phyloP scores from a whole-genome alignment of 2,797 vertebrate genomes.

The Gambusia yucatana region DNA sequence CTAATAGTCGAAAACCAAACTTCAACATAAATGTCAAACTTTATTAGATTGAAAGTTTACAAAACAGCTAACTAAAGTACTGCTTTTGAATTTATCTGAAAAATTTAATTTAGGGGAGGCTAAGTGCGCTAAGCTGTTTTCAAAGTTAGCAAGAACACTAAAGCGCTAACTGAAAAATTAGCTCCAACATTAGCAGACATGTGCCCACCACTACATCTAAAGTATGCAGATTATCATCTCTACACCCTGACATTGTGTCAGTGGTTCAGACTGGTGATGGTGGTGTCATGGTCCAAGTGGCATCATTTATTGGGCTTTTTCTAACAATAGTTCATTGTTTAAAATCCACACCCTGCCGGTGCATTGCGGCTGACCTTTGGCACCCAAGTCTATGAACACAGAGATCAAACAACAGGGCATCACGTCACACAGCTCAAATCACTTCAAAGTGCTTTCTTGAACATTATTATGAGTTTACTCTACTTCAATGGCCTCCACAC shows the following conservation, averaged over 20 bases:
- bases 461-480: neutral
- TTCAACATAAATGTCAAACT: too few species aligned
- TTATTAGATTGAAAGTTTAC: neutral
- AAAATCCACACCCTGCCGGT: neutral
- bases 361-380: neutral
- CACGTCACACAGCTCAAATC: neutral
- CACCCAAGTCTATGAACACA: neutral
- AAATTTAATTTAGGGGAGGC: too few species aligned
- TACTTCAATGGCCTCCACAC: neutral
- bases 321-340: neutral
- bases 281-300: neutral
- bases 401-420: neutral
- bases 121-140: too few species aligned
- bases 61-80: neutral
- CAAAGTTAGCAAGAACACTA: too few species aligned
- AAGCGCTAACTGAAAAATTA: too few species aligned
- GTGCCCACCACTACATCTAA: neutral
- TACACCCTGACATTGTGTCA: neutral
- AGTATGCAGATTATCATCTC: neutral
- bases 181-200: too few species aligned
- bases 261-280: neutral
- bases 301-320: neutral
- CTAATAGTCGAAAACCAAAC: neutral
- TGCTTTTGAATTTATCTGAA: too few species aligned
- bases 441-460: neutral